Conservation (phyloP, 2,797 vertebrate genomes). For the Syngnathus rostellatus region DNA sequence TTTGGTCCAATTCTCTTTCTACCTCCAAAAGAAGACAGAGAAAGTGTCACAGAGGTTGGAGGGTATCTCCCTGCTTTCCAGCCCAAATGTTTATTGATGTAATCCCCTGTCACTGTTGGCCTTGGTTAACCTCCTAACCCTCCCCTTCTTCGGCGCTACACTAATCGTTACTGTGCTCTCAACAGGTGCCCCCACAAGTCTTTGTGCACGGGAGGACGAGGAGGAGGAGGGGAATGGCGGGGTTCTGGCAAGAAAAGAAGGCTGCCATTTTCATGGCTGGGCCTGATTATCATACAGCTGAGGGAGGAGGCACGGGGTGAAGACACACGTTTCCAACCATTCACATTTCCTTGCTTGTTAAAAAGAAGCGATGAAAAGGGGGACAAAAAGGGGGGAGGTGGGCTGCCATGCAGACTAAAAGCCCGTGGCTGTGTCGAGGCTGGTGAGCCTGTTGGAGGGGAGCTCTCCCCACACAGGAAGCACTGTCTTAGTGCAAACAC, state of each 20-base stretch:
- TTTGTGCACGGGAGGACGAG: slow-evolving; percentile 71
- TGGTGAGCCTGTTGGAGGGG: slow-evolving; percentile 44
- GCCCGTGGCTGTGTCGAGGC: slow-evolving; percentile 45
- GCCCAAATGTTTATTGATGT: slow-evolving; percentile 57
- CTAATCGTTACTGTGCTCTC: slow-evolving; percentile 76
- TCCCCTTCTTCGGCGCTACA: slow-evolving; percentile 52
- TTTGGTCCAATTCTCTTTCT: slow-evolving; percentile 35
- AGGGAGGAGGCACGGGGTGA: slow-evolving; percentile 68
- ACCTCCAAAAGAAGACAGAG: slow-evolving; percentile 33
- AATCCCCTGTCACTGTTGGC: slow-evolving; percentile 74
- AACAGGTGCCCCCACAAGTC: slow-evolving; percentile 89
- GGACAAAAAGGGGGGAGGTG: slow-evolving; percentile 18
- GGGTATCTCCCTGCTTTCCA: slow-evolving; percentile 56
- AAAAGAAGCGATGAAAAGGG: slow-evolving; percentile 54
- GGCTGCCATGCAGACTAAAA: slow-evolving; percentile 62
- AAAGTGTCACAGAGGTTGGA: slow-evolving; percentile 22
- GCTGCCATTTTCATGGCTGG: slow-evolving; percentile 75
- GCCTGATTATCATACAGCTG: slow-evolving; percentile 91
- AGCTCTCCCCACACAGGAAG: slow-evolving; percentile 60
- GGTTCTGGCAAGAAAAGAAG: slow-evolving; percentile 64
- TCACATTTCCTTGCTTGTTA: slow-evolving; percentile 70
- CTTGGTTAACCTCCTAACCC: slow-evolving; percentile 69
- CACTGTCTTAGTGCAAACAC: slow-evolving; percentile 55
- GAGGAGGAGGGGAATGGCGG: slow-evolving; percentile 50
- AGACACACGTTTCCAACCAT: slow-evolving; percentile 61